Percentiles rank a stretch among this genome's conserved stretches.
Evolutionary conservation across 2,888 invertebrate species (phyloP).

Genomic region (Desoria tigrina): DNA sequence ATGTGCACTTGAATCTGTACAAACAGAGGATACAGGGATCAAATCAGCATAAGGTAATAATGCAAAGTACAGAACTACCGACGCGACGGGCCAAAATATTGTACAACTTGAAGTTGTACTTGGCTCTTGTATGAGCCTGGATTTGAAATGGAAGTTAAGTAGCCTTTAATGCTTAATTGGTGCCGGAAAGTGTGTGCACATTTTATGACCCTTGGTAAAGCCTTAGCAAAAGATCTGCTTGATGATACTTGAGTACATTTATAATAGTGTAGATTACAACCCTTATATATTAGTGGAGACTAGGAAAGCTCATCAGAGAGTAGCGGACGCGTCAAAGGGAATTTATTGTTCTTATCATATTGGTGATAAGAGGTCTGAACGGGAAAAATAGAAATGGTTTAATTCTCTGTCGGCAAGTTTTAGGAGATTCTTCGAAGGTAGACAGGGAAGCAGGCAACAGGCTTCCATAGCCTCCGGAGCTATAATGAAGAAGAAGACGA

Average conservation of each 20-base stretch:
- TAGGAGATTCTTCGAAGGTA: conserved; percentile 20
- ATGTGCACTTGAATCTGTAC: too few relatives aligned
- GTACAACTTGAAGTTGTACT: too few relatives aligned
- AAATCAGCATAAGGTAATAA: too few relatives aligned
- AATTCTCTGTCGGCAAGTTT: conserved; percentile 45
- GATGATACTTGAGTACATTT: conserved; percentile 9
- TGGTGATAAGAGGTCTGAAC: conserved; percentile 54
- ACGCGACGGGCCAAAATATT: too few relatives aligned
- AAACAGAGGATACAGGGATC: too few relatives aligned
- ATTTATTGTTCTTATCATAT: conserved; percentile 54
- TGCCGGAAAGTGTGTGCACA: conserved; percentile 41
- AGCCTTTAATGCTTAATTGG: conserved; percentile 50
- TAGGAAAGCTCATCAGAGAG: conserved; percentile 9
- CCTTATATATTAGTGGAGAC: neutral
- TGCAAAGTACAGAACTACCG: too few relatives aligned
- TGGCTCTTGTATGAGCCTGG: neutral
- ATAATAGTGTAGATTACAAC: conserved; percentile 2
- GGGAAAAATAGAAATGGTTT: conserved; percentile 51
- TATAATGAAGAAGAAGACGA: conserved; percentile 6
- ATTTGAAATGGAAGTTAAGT: conserved; percentile 47
- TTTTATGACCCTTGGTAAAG: conserved; percentile 37
- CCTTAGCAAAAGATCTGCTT: neutral
- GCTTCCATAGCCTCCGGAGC: conserved; percentile 8
- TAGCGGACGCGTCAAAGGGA: conserved; percentile 52
- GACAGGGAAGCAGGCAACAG: conserved; percentile 9